Evolutionary conservation across 2,888 invertebrate genomes (phyloP).

Genomic region (Aspidiotus rigidus): DNA sequence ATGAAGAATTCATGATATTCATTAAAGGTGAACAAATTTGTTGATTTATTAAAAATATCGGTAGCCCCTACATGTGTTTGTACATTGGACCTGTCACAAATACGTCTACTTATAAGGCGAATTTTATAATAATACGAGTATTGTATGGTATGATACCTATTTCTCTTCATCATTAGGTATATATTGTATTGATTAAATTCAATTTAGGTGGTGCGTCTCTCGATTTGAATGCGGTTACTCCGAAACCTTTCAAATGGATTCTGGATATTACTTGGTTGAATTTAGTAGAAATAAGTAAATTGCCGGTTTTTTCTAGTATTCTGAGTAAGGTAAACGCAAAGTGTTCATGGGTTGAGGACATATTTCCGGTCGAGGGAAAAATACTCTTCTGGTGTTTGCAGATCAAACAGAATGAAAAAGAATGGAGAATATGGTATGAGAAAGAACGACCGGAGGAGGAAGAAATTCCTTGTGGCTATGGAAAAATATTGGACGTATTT

Average conservation of each 20-base stretch:
- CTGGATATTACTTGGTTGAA: conserved; percentile 93
- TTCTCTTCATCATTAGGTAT: no score
- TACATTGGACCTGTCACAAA: no score
- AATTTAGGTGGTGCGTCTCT: conserved; percentile 71
- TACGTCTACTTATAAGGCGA: no score
- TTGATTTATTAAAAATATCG: neutral
- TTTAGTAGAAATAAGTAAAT: conserved; percentile 81
- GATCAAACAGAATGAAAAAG: conserved; percentile 76
- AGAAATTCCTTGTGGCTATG: conserved; percentile 77
- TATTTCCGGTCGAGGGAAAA: neutral
- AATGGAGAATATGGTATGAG: conserved; percentile 86
- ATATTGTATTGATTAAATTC: conserved; percentile 1
- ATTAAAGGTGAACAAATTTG: conserved; percentile 60
- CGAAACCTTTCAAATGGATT: conserved; percentile 91
- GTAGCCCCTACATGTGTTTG: no score
- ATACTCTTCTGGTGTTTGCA: conserved; percentile 36
- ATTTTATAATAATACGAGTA: no score
- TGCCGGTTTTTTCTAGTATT: conserved; percentile 69
- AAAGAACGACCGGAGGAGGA: conserved; percentile 87
- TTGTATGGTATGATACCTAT: no score
- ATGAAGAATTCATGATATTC: conserved; percentile 87
- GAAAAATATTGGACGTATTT: conserved; percentile 75
- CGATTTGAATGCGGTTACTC: conserved; percentile 81
- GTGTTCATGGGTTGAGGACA: neutral
- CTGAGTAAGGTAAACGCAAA: conserved; percentile 54